Percentiles rank a stretch among this genome's conserved stretches.
Evolutionary conservation across 1,140 invertebrate genomes (phyloP).

Genomic region (Pachyrhynchus sulphureomaculatus): DNA sequence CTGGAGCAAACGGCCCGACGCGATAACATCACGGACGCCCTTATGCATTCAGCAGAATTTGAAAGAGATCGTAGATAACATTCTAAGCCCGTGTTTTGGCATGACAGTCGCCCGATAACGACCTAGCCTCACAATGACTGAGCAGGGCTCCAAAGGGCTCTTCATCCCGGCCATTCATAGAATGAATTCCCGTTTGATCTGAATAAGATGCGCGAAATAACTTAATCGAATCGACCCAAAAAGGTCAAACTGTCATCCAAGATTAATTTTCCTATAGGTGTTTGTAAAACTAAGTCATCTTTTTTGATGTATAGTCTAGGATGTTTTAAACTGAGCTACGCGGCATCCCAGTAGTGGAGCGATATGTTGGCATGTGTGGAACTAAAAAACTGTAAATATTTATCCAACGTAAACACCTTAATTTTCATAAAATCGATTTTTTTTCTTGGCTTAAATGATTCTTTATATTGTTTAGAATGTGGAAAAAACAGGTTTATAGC

Average conservation of each 20-base stretch:
- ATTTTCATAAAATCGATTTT: no score
- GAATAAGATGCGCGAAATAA: slow-evolving; percentile 27
- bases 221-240: slow-evolving; percentile 26
- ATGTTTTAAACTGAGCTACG: no score
- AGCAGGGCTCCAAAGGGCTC: slow-evolving; percentile 36
- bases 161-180: slow-evolving; percentile 35
- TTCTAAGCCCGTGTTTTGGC: slow-evolving; percentile 54
- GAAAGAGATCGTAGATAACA: slow-evolving; percentile 54
- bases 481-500: no score
- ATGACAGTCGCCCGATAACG: slow-evolving; percentile 53
- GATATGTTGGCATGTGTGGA: no score
- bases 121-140: slow-evolving; percentile 46
- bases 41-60: slow-evolving; percentile 54
- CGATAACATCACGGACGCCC: slow-evolving; percentile 50
- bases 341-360: no score
- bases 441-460: no score
- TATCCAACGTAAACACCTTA: no score
- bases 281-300: no score
- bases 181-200: slow-evolving; percentile 33
- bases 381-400: no score
- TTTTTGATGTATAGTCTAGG: no score
- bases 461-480: no score
- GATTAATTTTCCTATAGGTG: slow-evolving; percentile 7
- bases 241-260: slow-evolving; percentile 22
- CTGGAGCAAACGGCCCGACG: slow-evolving; percentile 46